These are phyloP conservation scores for Aegithalos caudatus DNA, from an alignment of 2,113 vertebrate species.

Conservation along the genomic window DNA sequence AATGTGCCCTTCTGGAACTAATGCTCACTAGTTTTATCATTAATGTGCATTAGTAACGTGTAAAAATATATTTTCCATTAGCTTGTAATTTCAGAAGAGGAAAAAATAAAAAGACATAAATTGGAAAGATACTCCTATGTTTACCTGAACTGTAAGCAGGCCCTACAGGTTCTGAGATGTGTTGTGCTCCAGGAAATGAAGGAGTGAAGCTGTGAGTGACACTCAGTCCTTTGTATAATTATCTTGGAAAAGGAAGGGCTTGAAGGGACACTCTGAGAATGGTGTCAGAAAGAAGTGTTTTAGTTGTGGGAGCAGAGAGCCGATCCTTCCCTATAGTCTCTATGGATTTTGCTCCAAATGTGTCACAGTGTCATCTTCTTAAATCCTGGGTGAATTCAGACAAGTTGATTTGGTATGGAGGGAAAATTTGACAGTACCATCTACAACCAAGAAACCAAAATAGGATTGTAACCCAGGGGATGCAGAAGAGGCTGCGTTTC, in stretches of 20 bases:
- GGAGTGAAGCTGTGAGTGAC: neutral
- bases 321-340: neutral
- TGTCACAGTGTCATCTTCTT: neutral
- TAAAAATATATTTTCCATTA: neutral
- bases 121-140: neutral
- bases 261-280: neutral
- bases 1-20: conserved; percentile 15
- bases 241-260: neutral
- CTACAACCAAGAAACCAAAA: neutral
- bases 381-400: neutral
- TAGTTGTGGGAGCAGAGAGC: neutral
- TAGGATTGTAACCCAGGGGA: neutral
- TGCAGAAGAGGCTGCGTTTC: neutral
- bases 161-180: neutral
- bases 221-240: neutral
- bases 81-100: neutral
- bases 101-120: neutral
- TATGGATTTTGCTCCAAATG: neutral
- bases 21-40: neutral
- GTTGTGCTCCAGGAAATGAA: neutral
- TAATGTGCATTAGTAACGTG: neutral
- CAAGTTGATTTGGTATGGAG: neutral
- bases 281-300: neutral
- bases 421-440: neutral
- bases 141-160: neutral